Conservation (phyloP, 2,888 invertebrate genomes). For the Keiferia lycopersicella region DNA sequence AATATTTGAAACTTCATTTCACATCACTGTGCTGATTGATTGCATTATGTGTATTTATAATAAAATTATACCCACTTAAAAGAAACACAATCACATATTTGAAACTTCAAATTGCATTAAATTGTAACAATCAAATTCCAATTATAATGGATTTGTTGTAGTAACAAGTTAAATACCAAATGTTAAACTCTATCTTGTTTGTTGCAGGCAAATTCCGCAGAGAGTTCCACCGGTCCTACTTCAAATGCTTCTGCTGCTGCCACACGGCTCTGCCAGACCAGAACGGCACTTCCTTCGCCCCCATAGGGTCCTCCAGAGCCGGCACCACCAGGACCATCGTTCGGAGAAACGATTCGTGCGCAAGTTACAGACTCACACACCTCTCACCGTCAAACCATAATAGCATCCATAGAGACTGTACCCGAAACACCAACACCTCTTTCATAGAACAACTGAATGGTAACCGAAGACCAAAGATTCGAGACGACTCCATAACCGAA, state of each 20-base stretch:
- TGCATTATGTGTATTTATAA: too few relatives aligned
- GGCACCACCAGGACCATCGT: slow-evolving; percentile 71
- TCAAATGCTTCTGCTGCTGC: slow-evolving; percentile 81
- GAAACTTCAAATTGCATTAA: too few relatives aligned
- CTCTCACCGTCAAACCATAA: slow-evolving; percentile 75
- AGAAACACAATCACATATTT: too few relatives aligned
- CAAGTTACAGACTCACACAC: slow-evolving; percentile 71
- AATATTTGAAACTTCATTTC: too few relatives aligned
- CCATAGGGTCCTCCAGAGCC: slow-evolving; percentile 69
- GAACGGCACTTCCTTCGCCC: slow-evolving; percentile 71
- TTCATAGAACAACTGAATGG: slow-evolving; percentile 76
- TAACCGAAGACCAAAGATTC: slow-evolving; percentile 58
- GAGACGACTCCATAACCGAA: slow-evolving; percentile 72
- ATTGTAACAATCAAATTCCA: too few relatives aligned
- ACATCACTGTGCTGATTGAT: too few relatives aligned
- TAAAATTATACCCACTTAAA: too few relatives aligned
- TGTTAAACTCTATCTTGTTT: slow-evolving; percentile 37
- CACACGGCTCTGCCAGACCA: slow-evolving; percentile 54
- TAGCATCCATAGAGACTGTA: slow-evolving; percentile 64
- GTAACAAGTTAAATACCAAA: too few relatives aligned
- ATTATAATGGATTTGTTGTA: too few relatives aligned
- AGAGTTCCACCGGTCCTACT: slow-evolving; percentile 86
- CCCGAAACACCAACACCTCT: slow-evolving; percentile 70
- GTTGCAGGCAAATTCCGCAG: slow-evolving; percentile 87
- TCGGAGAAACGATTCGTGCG: slow-evolving; percentile 73